Evolutionary conservation across 2,888 invertebrate species (phyloP), one percentile per base, ranked within the genome.

Genomic region (Cepaea hortensis): DNA sequence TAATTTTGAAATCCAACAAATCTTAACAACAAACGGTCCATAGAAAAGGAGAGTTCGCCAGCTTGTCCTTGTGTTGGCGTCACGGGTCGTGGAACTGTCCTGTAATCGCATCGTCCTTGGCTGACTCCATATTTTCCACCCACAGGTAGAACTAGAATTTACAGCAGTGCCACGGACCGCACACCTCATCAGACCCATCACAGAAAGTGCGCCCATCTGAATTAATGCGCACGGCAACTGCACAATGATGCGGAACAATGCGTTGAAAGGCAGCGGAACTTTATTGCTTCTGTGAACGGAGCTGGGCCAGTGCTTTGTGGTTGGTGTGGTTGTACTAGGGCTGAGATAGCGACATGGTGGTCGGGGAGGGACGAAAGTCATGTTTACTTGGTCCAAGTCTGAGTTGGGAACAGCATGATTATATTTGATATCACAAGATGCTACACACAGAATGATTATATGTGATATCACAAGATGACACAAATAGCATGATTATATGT

Each of bases 241-340:
- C 18, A 76, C 76, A 76, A 76, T 76, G 76, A 50, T 76, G 76
- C 76, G 76, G 76, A 76, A 76, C 76, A 76, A 50, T 76, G 76
- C 76, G 20, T 11, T 50, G 76, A 76, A 76, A 50, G 76, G 48
- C 20, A 7, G 15, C 3, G 6, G 20, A 76, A 20, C 13, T 48
- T 20, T 7, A 48, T 7, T 48, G 48, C 50, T 20, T 50, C 50
- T 76, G 76, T 76, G 3, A 50, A 46, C 46, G 15, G 76, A 50
- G 20, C 50, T 50, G 76, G 5, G 76, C 20, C 15, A 3, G 48
- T 5, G 20, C 1, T 9, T 18, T 73, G n/a, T 76, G 5, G 48
- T 20, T 50, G 50, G 7, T 50, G 50, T 76, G 48, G 76, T 50
- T 50, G 50, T 76, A 50, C 35, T 35, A 35, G 35, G 35, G 35